Evolutionary conservation across 2,113 vertebrate genomes (phyloP).

Genomic region (Melanostigma gelatinosum): DNA sequence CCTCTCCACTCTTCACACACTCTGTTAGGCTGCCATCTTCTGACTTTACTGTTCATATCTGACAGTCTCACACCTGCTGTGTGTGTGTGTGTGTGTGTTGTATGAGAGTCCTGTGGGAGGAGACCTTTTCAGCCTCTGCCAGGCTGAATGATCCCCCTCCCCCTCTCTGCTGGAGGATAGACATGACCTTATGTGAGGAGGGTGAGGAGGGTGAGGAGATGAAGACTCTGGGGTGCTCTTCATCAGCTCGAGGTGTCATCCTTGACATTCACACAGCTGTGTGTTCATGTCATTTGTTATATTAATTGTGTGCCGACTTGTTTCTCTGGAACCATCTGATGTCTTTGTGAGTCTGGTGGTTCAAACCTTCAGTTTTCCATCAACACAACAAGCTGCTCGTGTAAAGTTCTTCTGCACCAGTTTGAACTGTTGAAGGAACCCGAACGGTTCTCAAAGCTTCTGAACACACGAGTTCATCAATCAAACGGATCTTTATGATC

Average conservation of each 20-base stretch:
- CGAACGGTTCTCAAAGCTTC: no score
- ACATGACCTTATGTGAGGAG: constrained; percentile 75
- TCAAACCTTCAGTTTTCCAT: no score
- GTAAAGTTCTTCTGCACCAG: no score
- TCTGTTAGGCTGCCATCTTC: no score
- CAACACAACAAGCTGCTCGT: no score
- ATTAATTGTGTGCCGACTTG: background rate
- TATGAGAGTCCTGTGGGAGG: constrained; percentile 42
- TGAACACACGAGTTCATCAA: no score
- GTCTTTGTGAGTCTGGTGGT: background rate
- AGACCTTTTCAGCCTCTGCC: constrained; percentile 68
- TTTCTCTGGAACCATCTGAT: background rate
- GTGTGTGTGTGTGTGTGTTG: background rate
- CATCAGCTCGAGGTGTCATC: constrained; percentile 50
- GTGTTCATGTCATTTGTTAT: background rate
- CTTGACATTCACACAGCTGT: constrained; percentile 39
- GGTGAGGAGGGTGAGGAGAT: constrained; percentile 10
- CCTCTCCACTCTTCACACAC: no score
- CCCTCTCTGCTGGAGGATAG: constrained; percentile 67
- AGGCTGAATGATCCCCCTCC: constrained; percentile 38
- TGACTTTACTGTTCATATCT: no score
- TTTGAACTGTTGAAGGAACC: no score
- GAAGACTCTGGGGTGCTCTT: constrained; percentile 24
- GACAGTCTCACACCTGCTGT: background rate
- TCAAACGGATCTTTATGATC: no score